Evolutionary conservation across 2,888 invertebrate species (phyloP), one percentile per base, ranked within the genome.

Genomic region (Cryptus armator): DNA sequence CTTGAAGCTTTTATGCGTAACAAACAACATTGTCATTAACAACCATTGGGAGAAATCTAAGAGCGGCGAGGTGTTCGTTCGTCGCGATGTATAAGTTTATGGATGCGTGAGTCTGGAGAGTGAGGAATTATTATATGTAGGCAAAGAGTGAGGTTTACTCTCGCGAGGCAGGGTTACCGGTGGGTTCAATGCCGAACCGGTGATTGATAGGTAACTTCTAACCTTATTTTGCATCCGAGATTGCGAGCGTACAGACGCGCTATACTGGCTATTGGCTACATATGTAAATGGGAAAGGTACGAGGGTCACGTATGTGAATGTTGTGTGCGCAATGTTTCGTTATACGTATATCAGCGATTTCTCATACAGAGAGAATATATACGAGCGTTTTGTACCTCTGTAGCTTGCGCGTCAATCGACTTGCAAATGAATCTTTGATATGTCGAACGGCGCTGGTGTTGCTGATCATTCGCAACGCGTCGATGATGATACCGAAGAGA

Each of bases 131-230:
- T 53, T 56, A 48, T 37, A 32, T 7, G 66, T 53, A 14, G 59
- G 81, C 64, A 70, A 66, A 71, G 44, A 48, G 53, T 44, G 56
- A 19, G 62, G 53, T 9, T 37, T 12, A 71, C 62, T 81, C 76
- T 66, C 84, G 62, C 59, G 64, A 68, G 53, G 37, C 84, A 68
- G 80, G 85, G 83, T 83, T 84, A 83, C 72, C 62, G 64, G 71
- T 48, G 76, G 89, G 91, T 92, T 92, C 92, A 92, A 92, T 92
- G 92, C 90, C 92, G 90, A 91, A 90, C 86, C 87, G 86, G 84
- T 92, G 92, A 92, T 92, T 92, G 92, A 92, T 92, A 89, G 92
- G 90, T 91, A 91, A 91, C 91, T 91, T 90, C 89, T 92, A 92
- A 92, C 92, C 92, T 92, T 89, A 89, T 87, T 91, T 92, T 90